Conservation (phyloP, 2,888 invertebrate species). For the Sphaerophoria rueppellii region DNA sequence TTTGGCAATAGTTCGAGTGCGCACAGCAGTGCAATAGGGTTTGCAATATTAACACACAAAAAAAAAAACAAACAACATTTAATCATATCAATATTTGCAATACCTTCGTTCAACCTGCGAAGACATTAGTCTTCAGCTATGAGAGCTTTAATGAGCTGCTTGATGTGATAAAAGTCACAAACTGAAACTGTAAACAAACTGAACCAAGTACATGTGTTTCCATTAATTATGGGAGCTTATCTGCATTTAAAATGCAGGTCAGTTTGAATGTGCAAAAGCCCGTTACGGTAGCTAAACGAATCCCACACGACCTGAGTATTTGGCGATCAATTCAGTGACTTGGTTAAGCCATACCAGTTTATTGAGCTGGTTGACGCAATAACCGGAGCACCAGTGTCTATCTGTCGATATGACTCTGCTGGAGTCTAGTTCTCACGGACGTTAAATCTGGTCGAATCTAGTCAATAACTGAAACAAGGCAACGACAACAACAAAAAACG, state of each 20-base stretch:
- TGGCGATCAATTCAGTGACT: slow-evolving; percentile 35
- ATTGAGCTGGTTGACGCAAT: slow-evolving; percentile 26
- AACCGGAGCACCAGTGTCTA: slow-evolving; percentile 32
- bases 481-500: slow-evolving; percentile 24
- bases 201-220: slow-evolving; percentile 51
- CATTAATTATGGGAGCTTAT: slow-evolving; percentile 67
- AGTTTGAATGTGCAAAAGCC: slow-evolving; percentile 35
- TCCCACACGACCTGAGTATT: slow-evolving; percentile 61
- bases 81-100: slow-evolving; percentile 58
- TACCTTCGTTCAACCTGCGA: background rate
- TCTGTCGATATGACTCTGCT: slow-evolving; percentile 44
- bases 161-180: background rate
- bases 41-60: background rate
- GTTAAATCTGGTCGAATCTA: slow-evolving; percentile 36
- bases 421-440: slow-evolving; percentile 66
- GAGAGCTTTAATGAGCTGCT: slow-evolving; percentile 7
- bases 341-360: background rate
- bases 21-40: slow-evolving; percentile 1
- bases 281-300: slow-evolving; percentile 30
- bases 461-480: slow-evolving; percentile 13
- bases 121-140: slow-evolving; percentile 9
- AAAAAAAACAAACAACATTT: slow-evolving; percentile 28
- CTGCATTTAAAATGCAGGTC: slow-evolving; percentile 69
- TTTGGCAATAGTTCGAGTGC: background rate
- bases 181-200: background rate